Conservation (phyloP, 2,113 vertebrate species). For the Cettia cetti region DNA sequence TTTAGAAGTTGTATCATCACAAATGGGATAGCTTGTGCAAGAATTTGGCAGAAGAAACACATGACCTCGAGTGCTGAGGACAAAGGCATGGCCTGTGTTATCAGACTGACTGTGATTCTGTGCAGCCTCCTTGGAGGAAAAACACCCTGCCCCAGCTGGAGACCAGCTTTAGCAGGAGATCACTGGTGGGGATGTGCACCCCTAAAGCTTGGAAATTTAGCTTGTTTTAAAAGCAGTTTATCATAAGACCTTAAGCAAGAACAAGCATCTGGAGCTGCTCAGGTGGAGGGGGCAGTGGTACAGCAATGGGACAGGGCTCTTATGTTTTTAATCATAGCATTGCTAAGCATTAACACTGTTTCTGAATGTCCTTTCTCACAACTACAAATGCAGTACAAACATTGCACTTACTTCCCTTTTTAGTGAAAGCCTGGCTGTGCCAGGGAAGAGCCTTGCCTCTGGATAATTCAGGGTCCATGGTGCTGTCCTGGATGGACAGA, state of each 20-base stretch:
- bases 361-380: not conserved
- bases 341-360: not conserved
- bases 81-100: accelerated
- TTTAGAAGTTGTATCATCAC: not conserved
- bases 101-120: not conserved
- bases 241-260: not conserved
- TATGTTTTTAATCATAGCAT: not conserved
- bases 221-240: not conserved
- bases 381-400: not conserved
- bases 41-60: not conserved
- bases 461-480: not conserved
- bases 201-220: not conserved
- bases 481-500: not conserved
- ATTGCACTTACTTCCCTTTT: accelerated
- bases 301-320: not conserved
- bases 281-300: not conserved
- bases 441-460: not conserved
- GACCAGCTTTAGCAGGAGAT: not conserved
- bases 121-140: not conserved
- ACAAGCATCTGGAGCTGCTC: not conserved
- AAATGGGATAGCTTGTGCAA: not conserved
- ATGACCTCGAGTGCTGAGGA: not conserved
- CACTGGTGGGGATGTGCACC: too few relatives aligned
- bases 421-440: not conserved
- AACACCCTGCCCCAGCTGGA: not conserved